Percentiles rank a stretch among this genome's conserved stretches.
phyloP scores from a whole-genome alignment of 2,888 invertebrate species.

The Timema cristinae region DNA sequence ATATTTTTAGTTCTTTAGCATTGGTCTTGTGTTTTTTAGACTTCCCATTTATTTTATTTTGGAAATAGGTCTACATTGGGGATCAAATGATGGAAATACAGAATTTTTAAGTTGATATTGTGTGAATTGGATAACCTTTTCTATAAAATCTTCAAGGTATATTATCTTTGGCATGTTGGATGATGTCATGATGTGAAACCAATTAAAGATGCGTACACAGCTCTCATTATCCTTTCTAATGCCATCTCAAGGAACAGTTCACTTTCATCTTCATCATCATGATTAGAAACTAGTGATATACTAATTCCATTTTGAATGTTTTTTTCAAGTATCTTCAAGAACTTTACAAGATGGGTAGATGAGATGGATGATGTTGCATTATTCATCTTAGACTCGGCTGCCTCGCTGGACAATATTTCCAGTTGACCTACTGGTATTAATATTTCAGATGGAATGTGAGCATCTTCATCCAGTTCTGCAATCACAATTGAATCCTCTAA shows the following conservation, averaged over 20 bases:
- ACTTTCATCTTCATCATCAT: background rate
- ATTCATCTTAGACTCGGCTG: background rate
- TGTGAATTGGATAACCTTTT: background rate
- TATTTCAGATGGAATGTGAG: too few relatives aligned
- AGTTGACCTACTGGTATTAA: too few relatives aligned
- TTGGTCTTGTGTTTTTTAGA: too few relatives aligned
- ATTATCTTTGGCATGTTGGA: slow-evolving; percentile 3
- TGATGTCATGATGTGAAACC: background rate
- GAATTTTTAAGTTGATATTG: background rate
- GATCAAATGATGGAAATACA: too few relatives aligned
- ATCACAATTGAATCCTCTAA: too few relatives aligned
- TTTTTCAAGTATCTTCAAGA: background rate
- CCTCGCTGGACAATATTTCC: background rate
- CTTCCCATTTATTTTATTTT: too few relatives aligned
- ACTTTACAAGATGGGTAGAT: background rate
- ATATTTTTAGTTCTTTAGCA: too few relatives aligned
- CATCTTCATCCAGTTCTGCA: too few relatives aligned
- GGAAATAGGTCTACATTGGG: too few relatives aligned
- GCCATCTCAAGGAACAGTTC: background rate
- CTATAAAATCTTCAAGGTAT: background rate
- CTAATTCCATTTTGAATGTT: slow-evolving; percentile 6
- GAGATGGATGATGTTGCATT: background rate
- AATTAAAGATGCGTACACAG: background rate
- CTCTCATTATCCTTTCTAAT: background rate
- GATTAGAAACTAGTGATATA: background rate